Percentiles rank a stretch among this genome's conserved stretches.
phyloP scores from a whole-genome alignment of 2,797 vertebrate genomes.

The Argya squamiceps region DNA sequence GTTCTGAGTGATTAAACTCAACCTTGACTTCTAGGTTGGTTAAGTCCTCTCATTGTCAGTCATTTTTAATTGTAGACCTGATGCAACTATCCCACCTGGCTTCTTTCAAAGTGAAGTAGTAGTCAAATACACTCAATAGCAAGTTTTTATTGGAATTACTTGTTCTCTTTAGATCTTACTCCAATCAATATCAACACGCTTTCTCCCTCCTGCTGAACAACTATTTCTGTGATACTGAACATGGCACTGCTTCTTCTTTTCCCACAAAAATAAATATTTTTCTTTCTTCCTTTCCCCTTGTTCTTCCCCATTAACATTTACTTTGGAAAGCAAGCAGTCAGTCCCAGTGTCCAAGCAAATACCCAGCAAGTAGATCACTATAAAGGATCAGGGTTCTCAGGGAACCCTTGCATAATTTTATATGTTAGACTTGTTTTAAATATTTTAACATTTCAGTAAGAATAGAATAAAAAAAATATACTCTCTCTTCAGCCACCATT shows the following conservation, averaged over 20 bases:
- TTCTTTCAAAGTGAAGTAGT: not conserved
- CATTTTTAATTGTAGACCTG: not conserved
- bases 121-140: not conserved
- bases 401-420: not conserved
- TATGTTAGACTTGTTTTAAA: not conserved
- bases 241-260: not conserved
- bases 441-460: not conserved
- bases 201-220: not conserved
- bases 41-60: not conserved
- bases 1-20: not conserved
- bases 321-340: not conserved
- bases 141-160: not conserved
- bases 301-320: not conserved
- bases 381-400: not conserved
- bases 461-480: not conserved
- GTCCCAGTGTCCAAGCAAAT: not conserved
- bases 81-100: not conserved
- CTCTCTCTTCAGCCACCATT: not conserved
- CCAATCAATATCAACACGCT: not conserved
- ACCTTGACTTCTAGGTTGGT: not conserved
- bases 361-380: not conserved
- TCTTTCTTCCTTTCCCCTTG: not conserved
- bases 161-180: not conserved
- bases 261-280: not conserved
- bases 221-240: not conserved